phyloP scores from a whole-genome alignment of 2,113 vertebrate species.

The Patagioenas fasciata region DNA sequence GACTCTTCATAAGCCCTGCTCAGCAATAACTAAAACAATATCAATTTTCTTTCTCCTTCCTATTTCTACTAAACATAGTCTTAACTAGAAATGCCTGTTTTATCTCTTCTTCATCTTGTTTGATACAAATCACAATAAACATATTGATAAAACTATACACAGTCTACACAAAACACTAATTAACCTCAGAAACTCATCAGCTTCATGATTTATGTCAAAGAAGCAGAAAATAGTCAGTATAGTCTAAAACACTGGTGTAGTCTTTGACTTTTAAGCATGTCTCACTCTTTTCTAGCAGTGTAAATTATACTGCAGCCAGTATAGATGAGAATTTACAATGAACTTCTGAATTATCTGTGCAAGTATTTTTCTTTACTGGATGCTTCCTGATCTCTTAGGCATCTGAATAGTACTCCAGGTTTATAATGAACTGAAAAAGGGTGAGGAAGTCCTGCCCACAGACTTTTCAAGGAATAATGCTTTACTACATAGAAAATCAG shows the following conservation, averaged over 20 bases:
- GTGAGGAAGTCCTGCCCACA: background rate
- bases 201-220: background rate
- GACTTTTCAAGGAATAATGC: background rate
- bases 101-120: background rate
- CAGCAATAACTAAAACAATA: background rate
- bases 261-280: background rate
- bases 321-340: background rate
- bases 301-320: background rate
- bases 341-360: background rate
- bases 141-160: background rate
- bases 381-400: background rate
- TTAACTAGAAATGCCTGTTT: background rate
- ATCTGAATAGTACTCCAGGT: background rate
- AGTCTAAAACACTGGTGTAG: background rate
- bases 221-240: background rate
- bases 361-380: background rate
- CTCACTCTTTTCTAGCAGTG: background rate
- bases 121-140: background rate
- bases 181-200: background rate
- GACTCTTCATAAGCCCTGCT: too few species aligned
- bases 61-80: background rate
- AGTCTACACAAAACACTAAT: constrained; percentile 33
- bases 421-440: background rate
- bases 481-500: background rate
- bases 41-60: background rate